Percentiles rank a stretch among this genome's conserved stretches.
Evolutionary conservation across 2,113 vertebrate species (phyloP).

Genomic region (Chaenocephalus aceratus): DNA sequence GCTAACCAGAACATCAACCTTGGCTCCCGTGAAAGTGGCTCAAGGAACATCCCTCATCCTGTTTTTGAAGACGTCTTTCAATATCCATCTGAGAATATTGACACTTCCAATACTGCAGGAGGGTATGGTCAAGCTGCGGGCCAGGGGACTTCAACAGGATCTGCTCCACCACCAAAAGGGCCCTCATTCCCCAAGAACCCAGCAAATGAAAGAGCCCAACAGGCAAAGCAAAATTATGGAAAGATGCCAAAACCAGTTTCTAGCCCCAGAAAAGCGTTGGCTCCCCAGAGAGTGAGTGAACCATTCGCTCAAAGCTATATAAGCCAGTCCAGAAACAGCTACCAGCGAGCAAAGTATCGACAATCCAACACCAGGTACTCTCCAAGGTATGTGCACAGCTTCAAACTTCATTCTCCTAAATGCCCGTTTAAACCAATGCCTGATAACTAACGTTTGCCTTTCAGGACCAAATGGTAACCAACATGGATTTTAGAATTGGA

Average conservation of each 20-base stretch:
- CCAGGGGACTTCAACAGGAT: not conserved
- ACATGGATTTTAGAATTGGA: not conserved
- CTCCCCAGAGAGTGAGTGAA: not conserved
- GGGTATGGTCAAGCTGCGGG: accelerated
- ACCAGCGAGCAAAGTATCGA: accelerated
- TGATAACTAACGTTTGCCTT: not conserved
- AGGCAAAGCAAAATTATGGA: not conserved
- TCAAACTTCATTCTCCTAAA: not conserved
- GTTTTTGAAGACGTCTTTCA: constrained; percentile 34
- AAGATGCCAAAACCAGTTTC: not conserved
- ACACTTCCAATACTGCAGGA: not conserved
- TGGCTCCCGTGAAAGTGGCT: not conserved
- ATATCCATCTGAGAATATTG: not conserved
- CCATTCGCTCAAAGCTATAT: not conserved
- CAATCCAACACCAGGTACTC: not conserved
- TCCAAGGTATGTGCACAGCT: not conserved
- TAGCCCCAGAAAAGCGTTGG: not conserved
- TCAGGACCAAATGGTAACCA: not conserved
- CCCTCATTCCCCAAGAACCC: not conserved
- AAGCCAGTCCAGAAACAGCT: constrained; percentile 3
- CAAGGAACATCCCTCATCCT: not conserved
- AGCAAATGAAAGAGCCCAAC: not conserved
- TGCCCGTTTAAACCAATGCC: not conserved
- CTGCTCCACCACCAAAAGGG: not conserved
- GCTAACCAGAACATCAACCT: not conserved